phyloP scores from a whole-genome alignment of 2,113 vertebrate species.

The Elgaria multicarinata region DNA sequence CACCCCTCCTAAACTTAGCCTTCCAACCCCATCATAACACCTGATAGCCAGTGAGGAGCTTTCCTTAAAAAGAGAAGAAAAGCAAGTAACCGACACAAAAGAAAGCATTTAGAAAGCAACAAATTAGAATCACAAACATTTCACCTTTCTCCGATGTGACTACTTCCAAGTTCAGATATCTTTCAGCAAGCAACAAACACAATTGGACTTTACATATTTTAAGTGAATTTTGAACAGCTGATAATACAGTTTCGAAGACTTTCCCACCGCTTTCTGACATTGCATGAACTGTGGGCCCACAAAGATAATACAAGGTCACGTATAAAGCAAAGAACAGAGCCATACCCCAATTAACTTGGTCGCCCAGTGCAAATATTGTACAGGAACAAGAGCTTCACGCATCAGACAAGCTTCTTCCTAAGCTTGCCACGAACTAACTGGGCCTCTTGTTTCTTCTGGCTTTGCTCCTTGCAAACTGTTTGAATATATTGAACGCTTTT shows the following conservation, averaged over 20 bases:
- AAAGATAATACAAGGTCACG: slow-evolving; percentile 78
- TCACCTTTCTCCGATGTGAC: slow-evolving; percentile 61
- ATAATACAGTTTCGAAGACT: slow-evolving; percentile 61
- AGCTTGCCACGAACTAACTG: slow-evolving; percentile 73
- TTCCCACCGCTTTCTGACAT: slow-evolving; percentile 77
- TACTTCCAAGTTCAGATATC: slow-evolving; percentile 56
- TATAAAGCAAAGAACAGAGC: slow-evolving; percentile 75
- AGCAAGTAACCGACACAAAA: slow-evolving; percentile 52
- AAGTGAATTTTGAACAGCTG: slow-evolving; percentile 70
- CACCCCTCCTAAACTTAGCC: slow-evolving; percentile 64
- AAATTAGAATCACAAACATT: slow-evolving; percentile 55
- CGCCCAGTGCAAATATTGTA: slow-evolving; percentile 74
- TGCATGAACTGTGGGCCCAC: slow-evolving; percentile 67
- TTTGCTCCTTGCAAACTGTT: slow-evolving; percentile 78
- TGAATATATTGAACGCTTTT: slow-evolving; percentile 77
- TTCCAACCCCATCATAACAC: slow-evolving; percentile 63
- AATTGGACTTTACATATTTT: slow-evolving; percentile 54
- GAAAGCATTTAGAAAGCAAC: slow-evolving; percentile 60
- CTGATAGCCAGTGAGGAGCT: slow-evolving; percentile 68
- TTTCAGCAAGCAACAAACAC: slow-evolving; percentile 66
- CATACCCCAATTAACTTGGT: slow-evolving; percentile 82
- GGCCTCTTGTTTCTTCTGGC: slow-evolving; percentile 76
- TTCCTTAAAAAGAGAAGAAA: slow-evolving; percentile 40
- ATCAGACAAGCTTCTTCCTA: slow-evolving; percentile 70
- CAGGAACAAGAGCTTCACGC: slow-evolving; percentile 72